Evolutionary conservation across 1,140 invertebrate genomes (phyloP).

Genomic region (Drosophila virilis): DNA sequence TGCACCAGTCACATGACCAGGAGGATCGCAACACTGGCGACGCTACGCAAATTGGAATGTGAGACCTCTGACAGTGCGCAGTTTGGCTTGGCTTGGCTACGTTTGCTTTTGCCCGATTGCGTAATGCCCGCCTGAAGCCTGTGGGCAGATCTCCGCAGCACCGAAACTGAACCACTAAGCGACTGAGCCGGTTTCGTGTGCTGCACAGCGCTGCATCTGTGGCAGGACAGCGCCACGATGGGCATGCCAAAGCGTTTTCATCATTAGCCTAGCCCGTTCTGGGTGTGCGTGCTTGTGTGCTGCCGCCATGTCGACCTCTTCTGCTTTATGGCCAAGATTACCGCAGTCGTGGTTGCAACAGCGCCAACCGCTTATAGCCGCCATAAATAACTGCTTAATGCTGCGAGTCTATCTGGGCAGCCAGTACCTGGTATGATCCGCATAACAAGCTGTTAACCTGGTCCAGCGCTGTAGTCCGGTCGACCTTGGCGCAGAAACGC

Average conservation of each 20-base stretch:
- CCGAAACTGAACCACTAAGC: constrained; percentile 21
- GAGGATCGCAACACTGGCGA: constrained; percentile 28
- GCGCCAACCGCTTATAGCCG: constrained; percentile 16
- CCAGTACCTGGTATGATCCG: constrained; percentile 23
- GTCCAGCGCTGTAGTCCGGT: constrained; percentile 17
- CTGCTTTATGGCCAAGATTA: constrained; percentile 40
- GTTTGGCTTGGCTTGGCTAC: constrained; percentile 41
- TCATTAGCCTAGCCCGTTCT: constrained; percentile 33
- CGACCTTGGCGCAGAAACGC: constrained; percentile 36
- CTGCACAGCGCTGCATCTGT: constrained; percentile 8
- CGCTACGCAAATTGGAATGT: constrained; percentile 80
- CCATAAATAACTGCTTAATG: constrained; percentile 69
- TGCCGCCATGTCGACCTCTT: constrained; percentile 2
- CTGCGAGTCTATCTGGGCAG: constrained; percentile 17
- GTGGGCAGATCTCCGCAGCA: neutral
- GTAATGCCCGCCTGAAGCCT: constrained; percentile 38
- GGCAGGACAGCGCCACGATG: constrained; percentile 54
- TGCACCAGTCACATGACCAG: constrained; percentile 35
- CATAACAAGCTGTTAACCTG: constrained; percentile 58
- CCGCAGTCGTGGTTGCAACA: constrained; percentile 57
- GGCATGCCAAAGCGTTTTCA: constrained; percentile 22
- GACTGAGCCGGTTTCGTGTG: constrained; percentile 61
- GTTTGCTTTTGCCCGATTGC: constrained; percentile 55
- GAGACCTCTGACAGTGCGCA: constrained; percentile 75
- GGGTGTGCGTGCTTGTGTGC: constrained; percentile 10